phyloP scores from a whole-genome alignment of 37 sponge, comb jelly and placozoan species.

The Oscarella lobularis region DNA sequence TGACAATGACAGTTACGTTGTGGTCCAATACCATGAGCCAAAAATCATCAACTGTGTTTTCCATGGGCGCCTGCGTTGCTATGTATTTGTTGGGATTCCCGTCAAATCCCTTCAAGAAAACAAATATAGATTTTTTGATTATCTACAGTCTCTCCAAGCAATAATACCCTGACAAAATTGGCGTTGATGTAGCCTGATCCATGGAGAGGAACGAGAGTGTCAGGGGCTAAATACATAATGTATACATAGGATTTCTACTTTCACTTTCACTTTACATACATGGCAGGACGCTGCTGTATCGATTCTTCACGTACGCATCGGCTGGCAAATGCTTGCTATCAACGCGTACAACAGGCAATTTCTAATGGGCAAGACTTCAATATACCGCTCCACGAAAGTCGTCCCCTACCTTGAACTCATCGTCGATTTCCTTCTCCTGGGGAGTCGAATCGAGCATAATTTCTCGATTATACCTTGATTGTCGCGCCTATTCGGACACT shows the following conservation, averaged over 20 bases:
- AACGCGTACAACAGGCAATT: not conserved
- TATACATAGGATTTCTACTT: not conserved
- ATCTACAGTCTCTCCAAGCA: not conserved
- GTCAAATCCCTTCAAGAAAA: not conserved
- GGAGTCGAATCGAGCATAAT: too few species aligned
- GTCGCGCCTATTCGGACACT: too few species aligned
- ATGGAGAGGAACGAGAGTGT: not conserved
- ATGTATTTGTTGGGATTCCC: not conserved
- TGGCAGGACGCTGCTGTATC: constrained; percentile 1
- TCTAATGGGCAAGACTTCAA: not conserved
- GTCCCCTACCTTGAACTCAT: too few species aligned
- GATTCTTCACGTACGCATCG: not conserved
- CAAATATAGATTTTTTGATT: not conserved
- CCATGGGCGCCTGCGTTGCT: not conserved
- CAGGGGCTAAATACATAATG: too few species aligned
- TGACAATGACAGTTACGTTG: not conserved
- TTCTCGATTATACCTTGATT: too few species aligned
- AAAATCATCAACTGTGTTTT: not conserved
- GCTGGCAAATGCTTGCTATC: not conserved
- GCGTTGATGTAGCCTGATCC: not conserved
- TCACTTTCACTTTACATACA: not conserved
- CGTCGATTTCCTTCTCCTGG: too few species aligned
- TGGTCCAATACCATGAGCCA: not conserved
- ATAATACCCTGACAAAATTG: not conserved
- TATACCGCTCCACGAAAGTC: too few species aligned